A percentile compares a stretch with the other conserved stretches of the same genome.
phyloP scores from a whole-genome alignment of 2,113 vertebrate genomes.

The Cricetomys ansorgei region DNA sequence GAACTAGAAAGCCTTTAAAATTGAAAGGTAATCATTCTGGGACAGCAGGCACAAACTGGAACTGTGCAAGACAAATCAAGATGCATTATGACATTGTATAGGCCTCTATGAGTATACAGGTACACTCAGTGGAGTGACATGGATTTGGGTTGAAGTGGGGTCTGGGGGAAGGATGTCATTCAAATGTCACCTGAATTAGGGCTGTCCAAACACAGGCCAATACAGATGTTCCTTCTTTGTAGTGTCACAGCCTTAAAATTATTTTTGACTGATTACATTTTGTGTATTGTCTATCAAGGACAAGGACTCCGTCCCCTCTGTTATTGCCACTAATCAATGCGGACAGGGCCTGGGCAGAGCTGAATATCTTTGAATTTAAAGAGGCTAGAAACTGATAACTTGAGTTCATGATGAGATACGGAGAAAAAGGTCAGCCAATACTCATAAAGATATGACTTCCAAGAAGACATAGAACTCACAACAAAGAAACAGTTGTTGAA shows the following conservation, averaged over 20 bases:
- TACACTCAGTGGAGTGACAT: not conserved
- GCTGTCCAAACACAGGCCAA: not conserved
- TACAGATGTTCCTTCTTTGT: not conserved
- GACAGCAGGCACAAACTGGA: not conserved
- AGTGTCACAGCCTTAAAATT: not conserved
- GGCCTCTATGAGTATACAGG: no score
- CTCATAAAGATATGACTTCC: not conserved
- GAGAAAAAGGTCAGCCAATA: not conserved
- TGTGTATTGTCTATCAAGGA: not conserved
- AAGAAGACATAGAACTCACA: not conserved
- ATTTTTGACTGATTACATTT: not conserved
- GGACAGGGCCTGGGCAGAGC: not conserved
- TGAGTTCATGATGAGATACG: not conserved
- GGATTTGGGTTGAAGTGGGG: not conserved
- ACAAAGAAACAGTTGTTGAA: not conserved
- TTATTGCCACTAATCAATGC: slow-evolving; percentile 34
- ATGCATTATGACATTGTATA: not conserved
- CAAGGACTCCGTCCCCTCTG: slow-evolving; percentile 44
- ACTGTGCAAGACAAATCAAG: not conserved
- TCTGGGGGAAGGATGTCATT: not conserved
- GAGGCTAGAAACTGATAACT: slow-evolving; percentile 44
- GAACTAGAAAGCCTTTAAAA: slow-evolving; percentile 14
- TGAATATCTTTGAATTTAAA: slow-evolving; percentile 56
- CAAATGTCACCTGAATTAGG: not conserved
- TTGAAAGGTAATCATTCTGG: not conserved